Conservation (phyloP, 1,140 invertebrate genomes). For the Brachionus rubens region DNA sequence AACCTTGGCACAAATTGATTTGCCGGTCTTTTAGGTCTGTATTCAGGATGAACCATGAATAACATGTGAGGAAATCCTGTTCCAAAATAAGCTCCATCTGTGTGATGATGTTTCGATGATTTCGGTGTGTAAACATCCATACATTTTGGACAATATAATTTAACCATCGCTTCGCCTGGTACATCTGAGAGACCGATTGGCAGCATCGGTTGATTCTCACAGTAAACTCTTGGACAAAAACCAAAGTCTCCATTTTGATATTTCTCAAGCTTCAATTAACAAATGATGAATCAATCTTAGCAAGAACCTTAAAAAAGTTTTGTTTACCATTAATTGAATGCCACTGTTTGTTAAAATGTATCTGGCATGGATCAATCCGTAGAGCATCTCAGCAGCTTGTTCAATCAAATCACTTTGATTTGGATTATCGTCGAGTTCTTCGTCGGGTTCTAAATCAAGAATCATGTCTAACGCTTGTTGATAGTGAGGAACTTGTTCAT, state of each 20-base stretch:
- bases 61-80: conserved; percentile 99
- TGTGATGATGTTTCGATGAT: conserved; percentile 97
- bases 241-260: conserved; percentile 98
- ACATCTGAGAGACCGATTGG: conserved; percentile 93
- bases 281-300: too few species aligned
- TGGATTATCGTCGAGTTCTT: conserved; percentile 80
- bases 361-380: conserved; percentile 96
- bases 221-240: conserved; percentile 85
- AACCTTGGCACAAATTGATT: conserved; percentile 91
- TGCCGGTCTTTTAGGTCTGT: conserved; percentile 88
- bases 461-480: conserved; percentile 99
- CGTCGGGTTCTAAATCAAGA: conserved; percentile 89
- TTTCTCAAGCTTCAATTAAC: conserved; percentile 94
- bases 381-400: conserved; percentile 98
- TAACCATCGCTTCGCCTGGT: conserved; percentile 98
- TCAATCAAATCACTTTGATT: conserved; percentile 98
- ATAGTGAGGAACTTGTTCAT: conserved; percentile 99
- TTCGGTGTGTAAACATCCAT: conserved; percentile 99
- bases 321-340: conserved; percentile 82
- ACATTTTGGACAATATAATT: conserved; percentile 98
- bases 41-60: conserved; percentile 99
- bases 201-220: conserved; percentile 95
- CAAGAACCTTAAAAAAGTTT: too few species aligned
- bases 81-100: conserved; percentile 98
- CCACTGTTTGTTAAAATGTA: conserved; percentile 99